These are phyloP conservation scores for Cinara cedri DNA, from an alignment of 2,888 invertebrate species.

Conservation along the genomic window DNA sequence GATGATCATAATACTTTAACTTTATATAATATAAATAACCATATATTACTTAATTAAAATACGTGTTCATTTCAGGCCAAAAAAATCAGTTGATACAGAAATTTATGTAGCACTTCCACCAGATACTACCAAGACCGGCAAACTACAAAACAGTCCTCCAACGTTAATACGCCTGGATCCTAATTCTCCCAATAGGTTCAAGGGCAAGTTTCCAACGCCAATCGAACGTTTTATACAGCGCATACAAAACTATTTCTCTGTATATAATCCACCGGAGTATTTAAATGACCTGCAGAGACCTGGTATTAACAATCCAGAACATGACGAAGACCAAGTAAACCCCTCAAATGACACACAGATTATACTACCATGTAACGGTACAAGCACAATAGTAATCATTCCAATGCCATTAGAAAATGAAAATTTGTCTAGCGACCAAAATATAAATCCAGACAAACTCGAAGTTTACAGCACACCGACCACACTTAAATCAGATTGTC, in stretches of 20 bases:
- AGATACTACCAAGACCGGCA: slow-evolving; percentile 23
- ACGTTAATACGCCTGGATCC: slow-evolving; percentile 38
- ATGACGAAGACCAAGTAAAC: slow-evolving; percentile 22
- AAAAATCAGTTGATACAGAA: slow-evolving; percentile 25
- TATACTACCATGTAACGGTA: slow-evolving; percentile 44
- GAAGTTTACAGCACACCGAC: not conserved
- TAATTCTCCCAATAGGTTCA: slow-evolving; percentile 29
- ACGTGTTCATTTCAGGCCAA: slow-evolving; percentile 23
- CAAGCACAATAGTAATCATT: slow-evolving; percentile 58
- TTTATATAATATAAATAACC: no score
- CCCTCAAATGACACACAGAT: slow-evolving; percentile 41
- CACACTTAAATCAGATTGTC: not conserved
- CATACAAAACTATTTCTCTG: slow-evolving; percentile 74
- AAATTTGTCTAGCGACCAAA: not conserved
- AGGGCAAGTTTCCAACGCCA: slow-evolving; percentile 69
- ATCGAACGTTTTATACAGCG: slow-evolving; percentile 74
- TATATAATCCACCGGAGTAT: slow-evolving; percentile 64
- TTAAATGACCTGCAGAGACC: slow-evolving; percentile 43
- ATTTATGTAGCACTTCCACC: slow-evolving; percentile 45
- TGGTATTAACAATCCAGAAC: slow-evolving; percentile 36
- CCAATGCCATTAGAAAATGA: slow-evolving; percentile 55
- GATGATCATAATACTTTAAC: no score
- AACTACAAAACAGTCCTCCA: slow-evolving; percentile 23
- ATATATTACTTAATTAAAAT: not conserved
- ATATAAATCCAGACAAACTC: not conserved